Conservation (phyloP, 2,113 vertebrate genomes). For the Cyrtonyx montezumae region DNA sequence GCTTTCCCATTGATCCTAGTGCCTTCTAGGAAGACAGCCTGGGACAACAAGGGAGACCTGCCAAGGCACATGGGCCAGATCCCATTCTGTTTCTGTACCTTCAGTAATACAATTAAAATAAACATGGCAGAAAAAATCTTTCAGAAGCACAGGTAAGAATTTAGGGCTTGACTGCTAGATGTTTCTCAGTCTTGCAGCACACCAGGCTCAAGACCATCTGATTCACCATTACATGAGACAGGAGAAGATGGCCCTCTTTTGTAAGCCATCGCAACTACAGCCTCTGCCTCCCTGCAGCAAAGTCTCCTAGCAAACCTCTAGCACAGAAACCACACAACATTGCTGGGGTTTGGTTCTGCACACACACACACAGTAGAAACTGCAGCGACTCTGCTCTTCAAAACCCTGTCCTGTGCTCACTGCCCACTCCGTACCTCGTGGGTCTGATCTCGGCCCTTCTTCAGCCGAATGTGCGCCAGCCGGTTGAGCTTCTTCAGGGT, state of each 20-base stretch:
- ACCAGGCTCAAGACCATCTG: not conserved
- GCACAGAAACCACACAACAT: fast-evolving
- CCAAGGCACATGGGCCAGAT: fast-evolving
- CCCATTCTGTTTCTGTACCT: fast-evolving
- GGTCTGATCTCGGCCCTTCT: conserved; percentile 94
- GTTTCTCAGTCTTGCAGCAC: not conserved
- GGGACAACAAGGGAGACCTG: not conserved
- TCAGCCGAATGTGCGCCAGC: conserved; percentile 94
- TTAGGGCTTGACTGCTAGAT: fast-evolving
- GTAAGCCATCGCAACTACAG: fast-evolving
- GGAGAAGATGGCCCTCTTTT: fast-evolving
- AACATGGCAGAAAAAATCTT: not conserved
- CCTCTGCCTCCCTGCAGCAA: fast-evolving
- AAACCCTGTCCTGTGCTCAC: fast-evolving
- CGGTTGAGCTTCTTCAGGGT: conserved; percentile 97
- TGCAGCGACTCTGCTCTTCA: fast-evolving
- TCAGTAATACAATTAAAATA: fast-evolving
- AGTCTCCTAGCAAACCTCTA: not conserved
- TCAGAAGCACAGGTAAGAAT: not conserved
- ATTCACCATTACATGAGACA: fast-evolving
- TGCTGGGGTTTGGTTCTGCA: not conserved
- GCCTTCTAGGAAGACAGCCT: not conserved
- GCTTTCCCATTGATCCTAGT: too few relatives aligned
- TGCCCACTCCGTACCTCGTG: conserved; percentile 83
- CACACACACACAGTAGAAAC: fast-evolving